These are phyloP conservation scores for Hippocampus kuda DNA, from an alignment of 2,797 vertebrate species.

Conservation along the genomic window DNA sequence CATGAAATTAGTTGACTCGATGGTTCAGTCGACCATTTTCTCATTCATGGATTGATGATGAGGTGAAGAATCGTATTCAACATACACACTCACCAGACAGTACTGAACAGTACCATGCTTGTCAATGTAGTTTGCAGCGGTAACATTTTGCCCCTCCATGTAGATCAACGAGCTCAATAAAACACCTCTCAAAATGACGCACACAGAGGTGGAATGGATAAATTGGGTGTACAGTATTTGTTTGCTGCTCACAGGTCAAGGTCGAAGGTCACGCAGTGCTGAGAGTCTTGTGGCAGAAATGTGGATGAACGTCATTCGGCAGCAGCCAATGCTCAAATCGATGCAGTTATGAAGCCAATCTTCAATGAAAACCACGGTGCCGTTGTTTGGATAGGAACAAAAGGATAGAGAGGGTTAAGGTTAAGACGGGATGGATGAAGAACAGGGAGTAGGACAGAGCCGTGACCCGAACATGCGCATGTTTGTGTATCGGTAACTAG, in stretches of 20 bases:
- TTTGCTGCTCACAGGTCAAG: neutral
- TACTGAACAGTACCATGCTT: no score
- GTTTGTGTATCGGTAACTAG: constrained; percentile 44
- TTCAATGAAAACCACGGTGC: constrained; percentile 49
- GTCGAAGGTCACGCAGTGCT: constrained; percentile 45
- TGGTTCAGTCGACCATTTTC: neutral
- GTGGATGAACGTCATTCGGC: constrained; percentile 45
- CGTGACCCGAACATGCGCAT: constrained; percentile 32
- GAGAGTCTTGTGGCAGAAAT: constrained; percentile 28
- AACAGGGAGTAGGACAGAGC: constrained; percentile 13
- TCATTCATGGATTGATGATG: neutral
- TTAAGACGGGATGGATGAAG: neutral
- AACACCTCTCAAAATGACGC: no score
- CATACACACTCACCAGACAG: no score
- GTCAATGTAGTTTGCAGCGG: no score
- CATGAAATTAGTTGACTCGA: constrained; percentile 5
- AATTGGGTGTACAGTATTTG: neutral
- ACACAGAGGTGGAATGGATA: no score
- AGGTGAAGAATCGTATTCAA: neutral
- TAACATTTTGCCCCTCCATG: no score
- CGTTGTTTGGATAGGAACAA: constrained; percentile 42
- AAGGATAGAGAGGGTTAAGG: constrained; percentile 12
- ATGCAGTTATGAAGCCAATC: constrained; percentile 62
- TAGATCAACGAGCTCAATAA: no score
- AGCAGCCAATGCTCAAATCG: constrained; percentile 46